A percentile compares a stretch with the other conserved stretches of the same genome.
Evolutionary conservation across 2,888 invertebrate genomes (phyloP).

Genomic region (Eupsilia transversa): DNA sequence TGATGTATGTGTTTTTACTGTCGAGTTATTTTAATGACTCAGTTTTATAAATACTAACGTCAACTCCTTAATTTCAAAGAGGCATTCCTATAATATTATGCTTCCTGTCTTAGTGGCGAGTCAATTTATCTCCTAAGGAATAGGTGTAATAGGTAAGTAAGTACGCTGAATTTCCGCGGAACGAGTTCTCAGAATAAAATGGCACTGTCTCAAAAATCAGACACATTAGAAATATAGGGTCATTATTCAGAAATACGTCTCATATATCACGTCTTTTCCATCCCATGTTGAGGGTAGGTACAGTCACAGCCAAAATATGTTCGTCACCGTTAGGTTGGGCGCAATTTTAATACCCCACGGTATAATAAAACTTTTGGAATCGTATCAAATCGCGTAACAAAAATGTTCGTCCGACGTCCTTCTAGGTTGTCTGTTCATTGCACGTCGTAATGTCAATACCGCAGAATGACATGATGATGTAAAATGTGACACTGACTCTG

Average conservation of each 20-base stretch:
- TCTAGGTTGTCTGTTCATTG: background rate
- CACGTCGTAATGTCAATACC: background rate
- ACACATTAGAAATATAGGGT: slow-evolving; percentile 21
- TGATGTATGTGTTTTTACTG: too few relatives aligned
- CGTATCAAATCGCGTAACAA: too few relatives aligned
- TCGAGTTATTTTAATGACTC: too few relatives aligned
- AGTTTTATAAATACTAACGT: background rate
- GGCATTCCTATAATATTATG: background rate
- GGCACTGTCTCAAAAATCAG: slow-evolving; percentile 5
- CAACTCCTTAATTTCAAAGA: background rate
- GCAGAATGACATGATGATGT: background rate
- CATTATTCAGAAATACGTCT: slow-evolving; percentile 43
- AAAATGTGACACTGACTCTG: background rate
- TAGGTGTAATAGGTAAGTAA: background rate
- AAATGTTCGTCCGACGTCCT: too few relatives aligned
- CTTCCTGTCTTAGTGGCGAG: too few relatives aligned
- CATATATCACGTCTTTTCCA: slow-evolving; percentile 13
- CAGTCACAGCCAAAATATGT: background rate
- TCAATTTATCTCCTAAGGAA: background rate
- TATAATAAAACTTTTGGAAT: too few relatives aligned
- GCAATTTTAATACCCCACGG: too few relatives aligned
- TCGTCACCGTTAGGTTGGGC: background rate
- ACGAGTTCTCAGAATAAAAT: slow-evolving; percentile 5
- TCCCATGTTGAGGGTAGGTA: background rate
- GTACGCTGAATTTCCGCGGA: background rate